phyloP scores from a whole-genome alignment of 2,888 invertebrate genomes.

The Yponomeuta cagnagella region DNA sequence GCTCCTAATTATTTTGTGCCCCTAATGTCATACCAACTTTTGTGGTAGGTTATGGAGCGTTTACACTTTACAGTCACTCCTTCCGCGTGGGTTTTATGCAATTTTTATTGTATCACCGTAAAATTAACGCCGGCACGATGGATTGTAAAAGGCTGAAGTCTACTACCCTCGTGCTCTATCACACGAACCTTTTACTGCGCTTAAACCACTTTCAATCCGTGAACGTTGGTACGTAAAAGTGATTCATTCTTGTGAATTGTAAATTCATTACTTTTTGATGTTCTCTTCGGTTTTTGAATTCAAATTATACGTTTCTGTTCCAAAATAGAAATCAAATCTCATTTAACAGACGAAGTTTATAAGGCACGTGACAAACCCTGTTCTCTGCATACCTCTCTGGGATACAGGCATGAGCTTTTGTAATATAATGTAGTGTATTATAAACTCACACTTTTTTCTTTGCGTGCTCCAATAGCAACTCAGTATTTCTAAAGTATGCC shows the following conservation, averaged over 20 bases:
- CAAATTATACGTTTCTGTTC: no score
- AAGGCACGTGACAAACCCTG: no score
- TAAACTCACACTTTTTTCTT: no score
- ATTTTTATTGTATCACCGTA: slow-evolving; percentile 25
- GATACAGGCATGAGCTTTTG: no score
- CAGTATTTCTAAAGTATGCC: no score
- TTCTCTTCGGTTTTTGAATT: no score
- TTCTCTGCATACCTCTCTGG: no score
- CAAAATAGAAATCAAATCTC: no score
- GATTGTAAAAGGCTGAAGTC: slow-evolving; percentile 1
- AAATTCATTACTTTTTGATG: no score
- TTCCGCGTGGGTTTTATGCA: slow-evolving; percentile 41
- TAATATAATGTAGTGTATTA: no score
- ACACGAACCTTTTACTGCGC: not conserved
- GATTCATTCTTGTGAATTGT: not conserved
- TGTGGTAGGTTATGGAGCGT: slow-evolving; percentile 59
- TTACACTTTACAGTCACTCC: slow-evolving; percentile 30
- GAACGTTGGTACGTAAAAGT: not conserved
- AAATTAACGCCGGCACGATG: slow-evolving; percentile 5
- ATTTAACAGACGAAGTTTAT: no score
- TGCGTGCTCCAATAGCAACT: no score
- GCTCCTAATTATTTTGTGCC: slow-evolving; percentile 19
- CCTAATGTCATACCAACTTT: slow-evolving; percentile 55
- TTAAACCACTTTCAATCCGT: not conserved
- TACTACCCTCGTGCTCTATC: not conserved